Percentiles rank a stretch among this genome's conserved stretches.
Conservation (phyloP, 2,113 vertebrate genomes). For the Cacatua alba region DNA sequence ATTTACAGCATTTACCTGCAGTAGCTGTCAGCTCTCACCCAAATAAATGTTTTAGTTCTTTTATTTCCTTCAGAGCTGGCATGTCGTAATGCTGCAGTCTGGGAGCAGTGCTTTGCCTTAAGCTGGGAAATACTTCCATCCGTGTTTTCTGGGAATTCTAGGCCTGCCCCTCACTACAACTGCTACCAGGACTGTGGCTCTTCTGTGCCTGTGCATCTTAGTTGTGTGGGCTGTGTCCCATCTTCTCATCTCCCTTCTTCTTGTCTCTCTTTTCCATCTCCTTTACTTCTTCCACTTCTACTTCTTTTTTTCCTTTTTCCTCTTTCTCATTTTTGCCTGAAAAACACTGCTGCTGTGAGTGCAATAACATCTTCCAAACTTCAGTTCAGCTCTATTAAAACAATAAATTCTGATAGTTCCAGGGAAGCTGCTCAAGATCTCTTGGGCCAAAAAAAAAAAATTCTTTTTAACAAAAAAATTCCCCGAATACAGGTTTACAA, state of each 20-base stretch:
- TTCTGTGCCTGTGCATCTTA: neutral
- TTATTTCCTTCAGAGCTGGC: neutral
- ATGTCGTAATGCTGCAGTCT: neutral
- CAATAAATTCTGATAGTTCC: conserved; percentile 70
- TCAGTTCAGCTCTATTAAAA: conserved; percentile 63
- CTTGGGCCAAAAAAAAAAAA: conserved; percentile 44
- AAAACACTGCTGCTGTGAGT: neutral
- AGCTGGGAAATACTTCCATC: neutral
- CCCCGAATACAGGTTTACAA: conserved; percentile 61
- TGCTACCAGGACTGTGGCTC: neutral
- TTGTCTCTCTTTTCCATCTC: neutral
- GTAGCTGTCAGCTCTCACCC: neutral
- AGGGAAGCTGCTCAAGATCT: conserved; percentile 68
- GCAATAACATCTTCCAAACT: conserved; percentile 47
- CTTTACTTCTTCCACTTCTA: neutral
- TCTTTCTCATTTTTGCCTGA: conserved; percentile 9
- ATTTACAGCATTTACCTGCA: neutral
- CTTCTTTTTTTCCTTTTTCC: neutral
- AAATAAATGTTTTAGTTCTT: neutral
- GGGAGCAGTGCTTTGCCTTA: neutral
- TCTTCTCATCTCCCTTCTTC: neutral
- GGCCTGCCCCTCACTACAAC: neutral
- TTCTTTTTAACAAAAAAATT: conserved; percentile 36
- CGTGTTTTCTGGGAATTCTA: neutral
- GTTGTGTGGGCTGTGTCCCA: neutral